Evolutionary conservation across 2,888 invertebrate species (phyloP).

Genomic region (Anticlea derivata): DNA sequence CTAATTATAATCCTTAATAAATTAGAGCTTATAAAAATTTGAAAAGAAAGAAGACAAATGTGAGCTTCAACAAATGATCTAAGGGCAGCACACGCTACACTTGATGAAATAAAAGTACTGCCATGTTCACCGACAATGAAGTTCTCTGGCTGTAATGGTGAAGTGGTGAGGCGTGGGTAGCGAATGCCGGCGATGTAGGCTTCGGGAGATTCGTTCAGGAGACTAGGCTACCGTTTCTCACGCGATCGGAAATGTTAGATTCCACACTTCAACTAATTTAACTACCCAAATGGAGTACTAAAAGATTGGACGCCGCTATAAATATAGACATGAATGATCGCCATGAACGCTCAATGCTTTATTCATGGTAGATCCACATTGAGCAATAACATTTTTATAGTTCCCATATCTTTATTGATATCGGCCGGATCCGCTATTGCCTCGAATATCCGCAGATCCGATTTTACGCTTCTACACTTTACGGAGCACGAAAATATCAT

Average conservation of each 20-base stretch:
- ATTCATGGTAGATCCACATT: constrained; percentile 26
- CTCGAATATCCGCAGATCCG: constrained; percentile 25
- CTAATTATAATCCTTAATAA: too few relatives aligned
- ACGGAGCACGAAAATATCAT: constrained; percentile 30
- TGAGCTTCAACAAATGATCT: too few relatives aligned
- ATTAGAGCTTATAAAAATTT: too few relatives aligned
- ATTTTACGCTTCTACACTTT: constrained; percentile 29
- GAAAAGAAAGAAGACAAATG: too few relatives aligned
- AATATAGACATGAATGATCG: constrained; percentile 16
- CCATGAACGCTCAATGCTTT: constrained; percentile 16
- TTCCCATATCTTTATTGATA: constrained; percentile 30
- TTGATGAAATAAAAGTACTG: too few relatives aligned
- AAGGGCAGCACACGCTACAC: too few relatives aligned
- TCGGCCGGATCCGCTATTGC: constrained; percentile 21
- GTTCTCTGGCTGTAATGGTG: neutral
- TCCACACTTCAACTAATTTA: constrained; percentile 5
- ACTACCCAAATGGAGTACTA: constrained; percentile 10
- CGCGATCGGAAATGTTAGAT: constrained; percentile 1
- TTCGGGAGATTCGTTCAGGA: too few relatives aligned
- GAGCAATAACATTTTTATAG: constrained; percentile 31
- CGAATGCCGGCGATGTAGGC: neutral
- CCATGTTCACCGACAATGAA: too few relatives aligned
- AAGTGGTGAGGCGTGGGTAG: neutral
- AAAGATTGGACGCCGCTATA: constrained; percentile 10
- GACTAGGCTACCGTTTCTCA: constrained; percentile 1